Conservation (phyloP, 2,888 invertebrate genomes). For the Imbricaverruca yamaguchii region DNA sequence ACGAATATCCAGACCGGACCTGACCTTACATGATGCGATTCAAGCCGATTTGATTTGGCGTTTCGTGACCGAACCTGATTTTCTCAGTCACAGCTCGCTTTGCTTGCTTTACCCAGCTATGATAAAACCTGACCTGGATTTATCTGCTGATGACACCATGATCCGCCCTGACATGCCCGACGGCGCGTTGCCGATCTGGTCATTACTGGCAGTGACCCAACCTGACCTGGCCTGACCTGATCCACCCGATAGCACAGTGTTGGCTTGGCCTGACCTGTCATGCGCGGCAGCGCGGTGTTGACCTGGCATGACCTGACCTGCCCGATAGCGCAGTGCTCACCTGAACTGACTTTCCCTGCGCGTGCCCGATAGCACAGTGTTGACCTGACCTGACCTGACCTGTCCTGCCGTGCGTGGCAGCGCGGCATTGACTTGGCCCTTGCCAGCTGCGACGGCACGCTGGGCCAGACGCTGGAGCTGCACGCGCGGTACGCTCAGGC, state of each 20-base stretch:
- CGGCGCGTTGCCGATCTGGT: no score
- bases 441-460: slow-evolving; percentile 34
- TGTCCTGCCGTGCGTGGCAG: neutral
- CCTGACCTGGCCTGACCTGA: neutral
- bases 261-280: neutral
- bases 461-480: slow-evolving; percentile 41
- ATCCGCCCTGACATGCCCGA: no score
- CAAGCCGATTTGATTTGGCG: no score
- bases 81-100: no score
- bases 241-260: neutral
- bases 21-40: no score
- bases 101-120: no score
- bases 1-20: no score
- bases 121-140: no score
- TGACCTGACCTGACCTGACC: neutral
- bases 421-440: neutral
- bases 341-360: neutral
- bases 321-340: neutral
- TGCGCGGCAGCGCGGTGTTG: neutral
- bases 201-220: no score
- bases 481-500: slow-evolving; percentile 39
- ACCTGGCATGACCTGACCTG: neutral
- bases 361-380: no score
- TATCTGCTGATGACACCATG: no score
- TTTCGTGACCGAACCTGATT: no score